Evolutionary conservation across 2,888 invertebrate genomes (phyloP).

Genomic region (Quadriops clusia): DNA sequence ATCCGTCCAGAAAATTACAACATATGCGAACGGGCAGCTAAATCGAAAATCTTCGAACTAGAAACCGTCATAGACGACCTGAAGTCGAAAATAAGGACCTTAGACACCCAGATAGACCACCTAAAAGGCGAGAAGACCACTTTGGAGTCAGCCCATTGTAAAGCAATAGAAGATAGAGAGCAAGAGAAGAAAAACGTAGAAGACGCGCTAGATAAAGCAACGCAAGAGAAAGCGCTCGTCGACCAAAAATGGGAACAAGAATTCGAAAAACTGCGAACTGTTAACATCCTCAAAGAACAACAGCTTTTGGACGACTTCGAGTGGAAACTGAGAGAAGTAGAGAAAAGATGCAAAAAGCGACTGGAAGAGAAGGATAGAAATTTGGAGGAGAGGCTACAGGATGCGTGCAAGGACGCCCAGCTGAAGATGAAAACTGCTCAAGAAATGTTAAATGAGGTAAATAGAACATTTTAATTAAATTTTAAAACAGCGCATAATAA

Average conservation of each 20-base stretch:
- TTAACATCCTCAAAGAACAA: conserved; percentile 59
- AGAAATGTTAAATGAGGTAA: conserved; percentile 32
- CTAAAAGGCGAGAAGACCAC: conserved; percentile 40
- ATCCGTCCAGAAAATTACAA: conserved; percentile 23
- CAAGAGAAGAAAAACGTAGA: conserved; percentile 42
- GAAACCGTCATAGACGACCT: conserved; percentile 39
- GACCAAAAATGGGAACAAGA: conserved; percentile 52
- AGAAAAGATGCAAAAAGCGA: conserved; percentile 53
- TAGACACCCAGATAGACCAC: conserved; percentile 39
- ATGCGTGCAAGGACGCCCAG: conserved; percentile 33
- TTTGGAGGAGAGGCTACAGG: conserved; percentile 42
- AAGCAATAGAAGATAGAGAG: conserved; percentile 32
- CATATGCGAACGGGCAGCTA: conserved; percentile 29
- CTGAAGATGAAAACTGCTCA: conserved; percentile 32
- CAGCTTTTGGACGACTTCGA: conserved; percentile 68
- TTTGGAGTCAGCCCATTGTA: conserved; percentile 31
- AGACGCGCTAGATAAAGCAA: conserved; percentile 48
- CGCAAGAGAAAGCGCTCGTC: conserved; percentile 45
- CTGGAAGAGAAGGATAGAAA: conserved; percentile 48
- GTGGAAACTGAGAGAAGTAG: conserved; percentile 70
- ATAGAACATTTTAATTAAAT: no score
- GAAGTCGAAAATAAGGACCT: conserved; percentile 38
- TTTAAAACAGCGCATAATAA: no score
- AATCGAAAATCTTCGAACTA: conserved; percentile 35
- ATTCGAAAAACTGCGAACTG: conserved; percentile 55